Percentiles rank a stretch among this genome's conserved stretches.
Conservation (phyloP, 2,113 vertebrate species). For the Pyrgilauda ruficollis region DNA sequence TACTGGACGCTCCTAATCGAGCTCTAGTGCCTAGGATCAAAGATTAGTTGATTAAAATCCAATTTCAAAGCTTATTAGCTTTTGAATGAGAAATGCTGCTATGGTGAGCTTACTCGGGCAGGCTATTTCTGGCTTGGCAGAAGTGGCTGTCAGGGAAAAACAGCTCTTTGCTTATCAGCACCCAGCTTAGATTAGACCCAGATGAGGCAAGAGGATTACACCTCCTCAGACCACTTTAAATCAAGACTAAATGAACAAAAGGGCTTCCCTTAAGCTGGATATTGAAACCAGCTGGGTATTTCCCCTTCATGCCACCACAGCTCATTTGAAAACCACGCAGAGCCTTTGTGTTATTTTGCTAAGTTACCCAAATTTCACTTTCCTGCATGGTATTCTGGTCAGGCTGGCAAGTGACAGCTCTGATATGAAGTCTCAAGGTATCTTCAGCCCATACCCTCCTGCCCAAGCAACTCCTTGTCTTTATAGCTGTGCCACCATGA, state of each 20-base stretch:
- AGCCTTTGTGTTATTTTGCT: background rate
- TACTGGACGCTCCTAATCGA: constrained; percentile 39
- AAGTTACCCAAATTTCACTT: background rate
- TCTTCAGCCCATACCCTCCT: background rate
- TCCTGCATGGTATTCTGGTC: background rate
- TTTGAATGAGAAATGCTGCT: constrained; percentile 64
- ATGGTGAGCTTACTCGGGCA: constrained; percentile 22
- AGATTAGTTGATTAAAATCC: constrained; percentile 69
- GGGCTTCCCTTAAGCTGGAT: background rate
- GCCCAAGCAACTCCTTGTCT: background rate
- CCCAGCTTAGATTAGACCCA: constrained; percentile 3
- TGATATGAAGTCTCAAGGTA: background rate
- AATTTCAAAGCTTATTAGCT: constrained; percentile 73
- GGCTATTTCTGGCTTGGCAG: constrained; percentile 53
- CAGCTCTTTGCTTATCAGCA: background rate
- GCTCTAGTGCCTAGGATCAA: constrained; percentile 45
- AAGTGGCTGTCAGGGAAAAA: constrained; percentile 1
- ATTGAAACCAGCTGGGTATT: background rate
- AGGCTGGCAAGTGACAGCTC: background rate
- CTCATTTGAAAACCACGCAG: background rate
- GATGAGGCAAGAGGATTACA: constrained; percentile 1
- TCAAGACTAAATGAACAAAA: background rate
- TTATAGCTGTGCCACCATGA: background rate
- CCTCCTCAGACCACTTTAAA: background rate
- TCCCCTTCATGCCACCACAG: background rate